Evolutionary conservation across 2,888 invertebrate species (phyloP), one percentile per base, ranked within the genome.

Genomic region (Drosophila colorata): DNA sequence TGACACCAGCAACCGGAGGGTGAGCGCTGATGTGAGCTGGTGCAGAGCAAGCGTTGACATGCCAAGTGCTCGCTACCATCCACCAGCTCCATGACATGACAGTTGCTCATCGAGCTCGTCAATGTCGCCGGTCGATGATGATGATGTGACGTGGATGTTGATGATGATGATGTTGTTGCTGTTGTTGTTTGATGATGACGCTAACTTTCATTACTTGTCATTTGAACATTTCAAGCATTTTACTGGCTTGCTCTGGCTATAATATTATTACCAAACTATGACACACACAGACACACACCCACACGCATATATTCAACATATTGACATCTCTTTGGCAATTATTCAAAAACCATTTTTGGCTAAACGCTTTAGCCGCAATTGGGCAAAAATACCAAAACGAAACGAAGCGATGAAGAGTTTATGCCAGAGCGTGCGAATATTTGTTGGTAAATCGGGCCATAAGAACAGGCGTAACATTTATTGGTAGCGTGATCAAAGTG

Each of bases 161-260:
- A 23, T 44, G 28, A 61, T 61, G 52, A 35, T 41, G 53, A 23
- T 37, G 47, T 18, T 57, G 28, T 41, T 57, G 41, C 44, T 59
- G 41, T 38, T 53, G 41, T 51, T 78, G 58, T 61, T 61, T 49
- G 67, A 69, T 86, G 80, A 73, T 77, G 86, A 69, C 67, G 80
- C 56, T 70, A 70, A 74, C 74, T 85, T 71, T 78, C 81, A 76
- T 75, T 75, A 70, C 71, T 74, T 83, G 87, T 87, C 87, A 72
- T 71, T 74, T 70, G 65, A 64, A 46, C 78, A 74, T 75, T 82
- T 74, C 64, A 67, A 60, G 57, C 70, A 70, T 70, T 77, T 68
- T 43, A 48, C 55, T 70, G 56, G 61, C 63, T 63, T 49, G 53
- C 58, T 48, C 33, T 31, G 6, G 25, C 53, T 57, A 68, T 70